A percentile compares a stretch with the other conserved stretches of the same genome.
Conservation (phyloP, 53 echinoderm and acorn worm species). For the Astropecten irregularis region DNA sequence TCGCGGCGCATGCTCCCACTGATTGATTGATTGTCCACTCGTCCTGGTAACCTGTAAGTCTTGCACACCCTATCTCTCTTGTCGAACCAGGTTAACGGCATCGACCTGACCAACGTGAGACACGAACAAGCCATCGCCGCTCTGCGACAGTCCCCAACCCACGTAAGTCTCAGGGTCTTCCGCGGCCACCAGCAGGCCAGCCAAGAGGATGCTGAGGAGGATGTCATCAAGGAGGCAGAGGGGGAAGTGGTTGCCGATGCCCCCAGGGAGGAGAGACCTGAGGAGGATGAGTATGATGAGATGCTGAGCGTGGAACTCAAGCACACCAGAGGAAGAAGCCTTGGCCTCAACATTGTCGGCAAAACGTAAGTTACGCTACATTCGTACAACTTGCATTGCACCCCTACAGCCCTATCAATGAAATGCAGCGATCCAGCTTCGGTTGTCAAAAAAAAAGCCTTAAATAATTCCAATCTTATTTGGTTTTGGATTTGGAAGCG, state of each 20-base stretch:
- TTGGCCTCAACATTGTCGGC: constrained; percentile 61
- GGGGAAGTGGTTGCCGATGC: neutral
- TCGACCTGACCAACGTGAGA: constrained; percentile 67
- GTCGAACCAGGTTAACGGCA: constrained; percentile 70
- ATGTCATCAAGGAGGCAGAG: neutral
- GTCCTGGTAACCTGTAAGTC: too few species aligned
- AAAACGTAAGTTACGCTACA: constrained; percentile 17
- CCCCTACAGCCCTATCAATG: too few species aligned
- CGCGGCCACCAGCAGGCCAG: constrained; percentile 45
- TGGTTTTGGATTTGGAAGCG: too few species aligned
- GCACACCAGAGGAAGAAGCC: constrained; percentile 40
- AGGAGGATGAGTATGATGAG: constrained; percentile 46
- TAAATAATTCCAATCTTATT: too few species aligned
- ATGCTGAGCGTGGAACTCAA: constrained; percentile 53
- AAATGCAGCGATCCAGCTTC: too few species aligned
- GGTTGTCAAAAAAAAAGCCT: too few species aligned
- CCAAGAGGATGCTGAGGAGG: constrained; percentile 2
- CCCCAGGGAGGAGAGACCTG: neutral
- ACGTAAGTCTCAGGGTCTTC: constrained; percentile 80
- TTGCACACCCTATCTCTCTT: too few species aligned
- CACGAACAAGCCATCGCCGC: constrained; percentile 79
- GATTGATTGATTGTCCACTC: too few species aligned
- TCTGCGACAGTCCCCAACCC: constrained; percentile 74
- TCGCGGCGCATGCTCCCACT: too few species aligned
- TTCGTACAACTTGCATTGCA: neutral